Conservation (phyloP, 2,113 vertebrate species). For the Vidua macroura region DNA sequence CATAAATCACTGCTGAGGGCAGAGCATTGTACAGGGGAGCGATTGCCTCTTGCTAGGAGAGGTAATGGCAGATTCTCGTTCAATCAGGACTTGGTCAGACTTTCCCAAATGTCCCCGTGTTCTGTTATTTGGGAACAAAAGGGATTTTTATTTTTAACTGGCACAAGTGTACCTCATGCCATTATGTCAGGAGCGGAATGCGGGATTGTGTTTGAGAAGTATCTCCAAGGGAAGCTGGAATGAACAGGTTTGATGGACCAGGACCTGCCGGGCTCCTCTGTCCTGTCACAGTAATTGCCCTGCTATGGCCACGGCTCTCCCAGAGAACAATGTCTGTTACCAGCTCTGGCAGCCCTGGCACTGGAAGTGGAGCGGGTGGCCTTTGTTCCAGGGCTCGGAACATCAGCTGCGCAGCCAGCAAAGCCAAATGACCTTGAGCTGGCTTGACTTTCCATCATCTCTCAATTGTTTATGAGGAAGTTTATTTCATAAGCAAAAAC, state of each 20-base stretch:
- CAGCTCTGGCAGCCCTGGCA: background rate
- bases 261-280: background rate
- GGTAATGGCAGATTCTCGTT: background rate
- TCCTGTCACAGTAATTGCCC: conserved; percentile 10
- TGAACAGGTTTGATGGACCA: conserved; percentile 1
- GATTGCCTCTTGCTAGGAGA: background rate
- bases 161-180: background rate
- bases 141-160: conserved; percentile 25
- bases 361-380: background rate
- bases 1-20: background rate
- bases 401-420: background rate
- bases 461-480: background rate
- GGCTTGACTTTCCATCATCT: background rate
- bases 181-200: background rate
- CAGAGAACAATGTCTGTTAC: conserved; percentile 6
- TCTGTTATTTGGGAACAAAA: conserved; percentile 32
- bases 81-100: conserved; percentile 24
- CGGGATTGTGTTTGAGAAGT: background rate
- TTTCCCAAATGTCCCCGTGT: background rate
- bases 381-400: background rate
- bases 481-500: conserved; percentile 69
- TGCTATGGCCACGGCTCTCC: background rate
- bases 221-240: conserved; percentile 12
- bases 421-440: conserved; percentile 2
- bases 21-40: background rate